Evolutionary conservation across 2,888 invertebrate genomes (phyloP), one percentile per base, ranked within the genome.

Genomic region (Diloba caeruleocephala): DNA sequence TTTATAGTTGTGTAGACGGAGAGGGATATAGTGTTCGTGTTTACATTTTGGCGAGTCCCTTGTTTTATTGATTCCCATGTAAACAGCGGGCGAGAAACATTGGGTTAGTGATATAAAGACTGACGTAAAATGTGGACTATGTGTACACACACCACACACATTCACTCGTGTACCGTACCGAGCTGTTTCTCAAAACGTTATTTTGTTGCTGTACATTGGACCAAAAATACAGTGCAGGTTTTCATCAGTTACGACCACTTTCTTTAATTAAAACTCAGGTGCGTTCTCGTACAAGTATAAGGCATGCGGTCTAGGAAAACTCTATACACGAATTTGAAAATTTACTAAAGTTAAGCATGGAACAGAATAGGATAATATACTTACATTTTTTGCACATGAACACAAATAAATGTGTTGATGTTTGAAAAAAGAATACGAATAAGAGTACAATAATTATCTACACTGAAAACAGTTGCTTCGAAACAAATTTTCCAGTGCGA

Each of bases 31-130:
- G 55, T 55, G 48, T 58, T 63, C 60, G 61, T 66, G 69, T 57
- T 71, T 63, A 65, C 54, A 61, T 66, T 71, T 64, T 77, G 62
- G 74, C 71, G 58, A 71, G 61, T 76, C 63, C 74, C 66, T 59
- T 73, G 75, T 81, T 87, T 84, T 87, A 87, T 82, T 82, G 85
- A 82, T 84, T 81, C 60, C 69, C 68, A 79, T 80, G 74, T 76
- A 81, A 74, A 79, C 68, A 71, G 41, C 55, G 53, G 63, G 55
- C 48, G 58, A 71, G 67, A 71, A 74, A 73, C 73, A 69, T 55
- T 55, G 37, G 38, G 41, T 45, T 50, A 1, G 54, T 39, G 54
- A 66, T 44, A 41, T 51, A 48, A 45, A 46, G 45, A 43, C 58
- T 46, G 51, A 38, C 53, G 21, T 36, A 54, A 52, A 37, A 19